Evolutionary conservation across 2,888 invertebrate genomes (phyloP).

Genomic region (Tigriopus californicus): DNA sequence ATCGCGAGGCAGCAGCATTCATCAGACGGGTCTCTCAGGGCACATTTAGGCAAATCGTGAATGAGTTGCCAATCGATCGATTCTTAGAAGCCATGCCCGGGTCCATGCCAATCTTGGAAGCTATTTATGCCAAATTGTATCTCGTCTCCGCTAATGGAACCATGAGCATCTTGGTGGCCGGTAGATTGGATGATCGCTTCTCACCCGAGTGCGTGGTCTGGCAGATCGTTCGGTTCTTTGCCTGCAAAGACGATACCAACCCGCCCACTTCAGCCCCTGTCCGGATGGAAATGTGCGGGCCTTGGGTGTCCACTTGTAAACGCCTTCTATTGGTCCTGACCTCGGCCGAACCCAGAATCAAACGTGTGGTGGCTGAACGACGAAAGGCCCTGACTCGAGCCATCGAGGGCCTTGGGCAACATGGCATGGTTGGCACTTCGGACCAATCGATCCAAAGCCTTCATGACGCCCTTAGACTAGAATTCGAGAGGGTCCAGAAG

Average conservation of each 20-base stretch:
- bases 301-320: slow-evolving; percentile 28
- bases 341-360: slow-evolving; percentile 33
- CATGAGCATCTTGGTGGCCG: background rate
- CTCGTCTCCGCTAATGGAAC: slow-evolving; percentile 26
- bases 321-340: slow-evolving; percentile 33
- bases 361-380: slow-evolving; percentile 44
- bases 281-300: slow-evolving; percentile 26
- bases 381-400: slow-evolving; percentile 59
- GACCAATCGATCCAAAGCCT: slow-evolving; percentile 33
- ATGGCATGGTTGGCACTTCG: slow-evolving; percentile 48
- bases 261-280: slow-evolving; percentile 12
- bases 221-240: slow-evolving; percentile 61
- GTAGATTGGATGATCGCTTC: slow-evolving; percentile 22
- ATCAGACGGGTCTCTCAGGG: slow-evolving; percentile 52
- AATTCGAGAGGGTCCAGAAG: slow-evolving; percentile 61
- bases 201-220: slow-evolving; percentile 59
- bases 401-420: slow-evolving; percentile 60
- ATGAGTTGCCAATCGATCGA: slow-evolving; percentile 63
- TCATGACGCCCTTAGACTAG: slow-evolving; percentile 32
- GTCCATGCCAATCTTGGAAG: slow-evolving; percentile 65
- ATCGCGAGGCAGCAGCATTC: slow-evolving; percentile 67
- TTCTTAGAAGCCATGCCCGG: slow-evolving; percentile 71
- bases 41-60: slow-evolving; percentile 45
- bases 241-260: slow-evolving; percentile 26
- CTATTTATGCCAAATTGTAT: slow-evolving; percentile 42